These are phyloP conservation scores for Matsumurasca onukii DNA, from an alignment of 1,140 invertebrate species.

Conservation along the genomic window DNA sequence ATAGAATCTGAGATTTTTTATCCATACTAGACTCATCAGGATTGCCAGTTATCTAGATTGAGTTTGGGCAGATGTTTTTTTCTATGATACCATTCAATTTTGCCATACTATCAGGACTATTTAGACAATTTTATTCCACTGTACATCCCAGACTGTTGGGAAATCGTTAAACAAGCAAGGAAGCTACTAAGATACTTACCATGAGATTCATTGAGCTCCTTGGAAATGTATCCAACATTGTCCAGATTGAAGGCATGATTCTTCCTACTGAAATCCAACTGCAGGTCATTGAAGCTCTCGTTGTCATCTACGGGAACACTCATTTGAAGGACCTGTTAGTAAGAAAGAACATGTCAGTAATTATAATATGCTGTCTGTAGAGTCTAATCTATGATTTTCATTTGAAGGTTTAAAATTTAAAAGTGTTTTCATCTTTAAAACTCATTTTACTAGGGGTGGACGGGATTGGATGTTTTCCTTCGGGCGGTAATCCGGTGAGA, in stretches of 20 bases:
- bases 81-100: neutral
- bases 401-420: no score
- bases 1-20: neutral
- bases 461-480: no score
- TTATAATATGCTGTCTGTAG: no score
- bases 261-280: conserved; percentile 80
- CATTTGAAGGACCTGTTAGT: conserved; percentile 82
- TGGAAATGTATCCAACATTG: conserved; percentile 81
- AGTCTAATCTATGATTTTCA: no score
- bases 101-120: neutral
- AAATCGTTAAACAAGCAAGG: neutral
- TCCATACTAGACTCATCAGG: neutral
- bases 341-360: no score
- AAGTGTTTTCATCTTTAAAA: no score
- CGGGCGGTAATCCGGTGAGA: no score
- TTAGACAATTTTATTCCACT: neutral
- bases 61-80: neutral
- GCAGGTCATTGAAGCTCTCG: conserved; percentile 72
- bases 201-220: conserved; percentile 62
- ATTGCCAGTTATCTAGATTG: neutral
- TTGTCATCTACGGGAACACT: conserved; percentile 79
- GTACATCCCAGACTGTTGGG: neutral
- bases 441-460: no score
- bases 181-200: neutral
- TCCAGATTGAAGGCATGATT: conserved; percentile 85